phyloP scores from a whole-genome alignment of 2,888 invertebrate genomes.

The Cinara cedri region DNA sequence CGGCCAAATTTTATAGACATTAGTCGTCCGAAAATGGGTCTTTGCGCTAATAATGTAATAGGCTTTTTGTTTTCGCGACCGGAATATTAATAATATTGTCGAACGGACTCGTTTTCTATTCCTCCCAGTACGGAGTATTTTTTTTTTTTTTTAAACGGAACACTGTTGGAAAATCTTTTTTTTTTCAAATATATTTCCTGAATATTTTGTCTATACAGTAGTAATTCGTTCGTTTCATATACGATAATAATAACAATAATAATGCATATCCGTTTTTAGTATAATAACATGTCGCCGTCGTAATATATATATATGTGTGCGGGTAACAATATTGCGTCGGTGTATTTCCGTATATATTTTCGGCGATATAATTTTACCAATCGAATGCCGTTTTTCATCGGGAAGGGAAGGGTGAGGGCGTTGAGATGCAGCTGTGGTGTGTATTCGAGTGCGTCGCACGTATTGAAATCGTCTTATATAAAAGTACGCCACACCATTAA shows the following conservation, averaged over 20 bases:
- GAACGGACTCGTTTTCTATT: no score
- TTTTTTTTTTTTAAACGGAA: no score
- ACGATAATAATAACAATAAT: not conserved
- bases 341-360: not conserved
- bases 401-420: not conserved
- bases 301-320: not conserved
- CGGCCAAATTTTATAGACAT: no score
- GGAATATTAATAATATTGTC: no score
- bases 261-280: not conserved
- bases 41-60: no score
- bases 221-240: not conserved
- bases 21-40: no score
- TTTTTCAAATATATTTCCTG: no score
- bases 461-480: slow-evolving; percentile 12
- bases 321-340: not conserved
- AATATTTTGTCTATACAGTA: no score
- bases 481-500: not conserved
- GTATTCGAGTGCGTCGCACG: not conserved
- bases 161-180: not conserved
- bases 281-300: not conserved
- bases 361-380: slow-evolving; percentile 5
- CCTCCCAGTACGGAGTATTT: no score
- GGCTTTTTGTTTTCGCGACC: no score
- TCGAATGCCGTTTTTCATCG: not conserved
- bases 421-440: not conserved